Conservation (phyloP, 2,797 vertebrate species). For the Eulemur mongoz region DNA sequence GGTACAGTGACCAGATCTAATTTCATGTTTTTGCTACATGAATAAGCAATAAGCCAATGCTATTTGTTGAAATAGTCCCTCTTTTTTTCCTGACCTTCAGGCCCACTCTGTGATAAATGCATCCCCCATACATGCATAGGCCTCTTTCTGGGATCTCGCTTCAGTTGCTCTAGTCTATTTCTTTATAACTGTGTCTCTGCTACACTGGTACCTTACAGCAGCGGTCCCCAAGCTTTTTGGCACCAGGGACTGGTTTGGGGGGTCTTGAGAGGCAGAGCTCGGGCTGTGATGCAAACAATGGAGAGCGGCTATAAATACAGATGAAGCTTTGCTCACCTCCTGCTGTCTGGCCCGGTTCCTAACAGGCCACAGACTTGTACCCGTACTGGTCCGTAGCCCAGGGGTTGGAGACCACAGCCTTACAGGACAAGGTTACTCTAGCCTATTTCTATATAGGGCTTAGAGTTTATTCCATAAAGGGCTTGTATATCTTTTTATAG, state of each 20-base stretch:
- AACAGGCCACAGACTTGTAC: no score
- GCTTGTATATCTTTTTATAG: background rate
- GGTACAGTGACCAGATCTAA: background rate
- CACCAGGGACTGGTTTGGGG: no score
- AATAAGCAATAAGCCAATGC: background rate
- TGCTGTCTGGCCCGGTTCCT: no score
- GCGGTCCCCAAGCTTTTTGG: no score
- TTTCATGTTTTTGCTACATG: background rate
- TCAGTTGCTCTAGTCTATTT: background rate
- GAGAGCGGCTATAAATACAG: no score
- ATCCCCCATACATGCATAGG: background rate
- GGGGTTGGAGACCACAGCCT: no score
- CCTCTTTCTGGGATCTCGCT: background rate
- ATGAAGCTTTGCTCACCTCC: no score
- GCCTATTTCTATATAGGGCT: background rate
- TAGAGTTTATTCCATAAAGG: background rate
- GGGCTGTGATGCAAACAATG: no score
- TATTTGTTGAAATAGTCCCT: background rate
- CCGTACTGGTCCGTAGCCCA: no score
- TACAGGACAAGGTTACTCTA: fast-evolving
- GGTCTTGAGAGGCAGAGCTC: no score
- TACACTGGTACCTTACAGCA: background rate
- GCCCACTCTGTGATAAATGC: background rate
- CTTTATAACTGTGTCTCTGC: no score
- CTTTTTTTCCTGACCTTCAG: background rate